Evolutionary conservation across 2,888 invertebrate genomes (phyloP).

Genomic region (Xanthia icteritia): DNA sequence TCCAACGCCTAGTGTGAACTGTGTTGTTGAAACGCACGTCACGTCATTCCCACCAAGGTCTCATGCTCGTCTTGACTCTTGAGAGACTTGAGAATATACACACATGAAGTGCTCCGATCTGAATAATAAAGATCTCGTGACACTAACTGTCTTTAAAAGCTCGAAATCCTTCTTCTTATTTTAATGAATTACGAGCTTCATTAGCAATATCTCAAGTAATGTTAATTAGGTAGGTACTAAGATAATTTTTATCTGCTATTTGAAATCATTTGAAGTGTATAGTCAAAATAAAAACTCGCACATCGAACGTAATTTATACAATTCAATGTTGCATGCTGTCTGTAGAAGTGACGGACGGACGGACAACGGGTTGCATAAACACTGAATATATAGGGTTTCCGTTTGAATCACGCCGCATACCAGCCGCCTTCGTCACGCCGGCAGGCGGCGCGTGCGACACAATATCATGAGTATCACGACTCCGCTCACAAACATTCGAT

Average conservation of each 20-base stretch:
- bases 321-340: slow-evolving; percentile 79
- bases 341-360: slow-evolving; percentile 83
- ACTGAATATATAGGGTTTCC: slow-evolving; percentile 88
- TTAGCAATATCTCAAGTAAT: slow-evolving; percentile 36
- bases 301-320: slow-evolving; percentile 70
- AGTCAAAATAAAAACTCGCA: slow-evolving; percentile 66
- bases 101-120: slow-evolving; percentile 70
- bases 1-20: slow-evolving; percentile 86
- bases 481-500: slow-evolving; percentile 78
- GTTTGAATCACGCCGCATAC: slow-evolving; percentile 90
- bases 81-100: slow-evolving; percentile 75
- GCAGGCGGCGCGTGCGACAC: slow-evolving; percentile 83
- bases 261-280: slow-evolving; percentile 47
- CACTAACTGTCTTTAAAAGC: slow-evolving; percentile 65
- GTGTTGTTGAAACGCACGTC: slow-evolving; percentile 84
- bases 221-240: slow-evolving; percentile 10
- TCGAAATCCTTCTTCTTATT: slow-evolving; percentile 54
- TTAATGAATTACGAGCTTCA: slow-evolving; percentile 43
- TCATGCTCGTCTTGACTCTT: slow-evolving; percentile 83
- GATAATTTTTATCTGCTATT: slow-evolving; percentile 22
- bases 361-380: slow-evolving; percentile 87
- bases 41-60: slow-evolving; percentile 86
- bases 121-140: slow-evolving; percentile 71
- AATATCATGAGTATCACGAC: slow-evolving; percentile 84
- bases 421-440: slow-evolving; percentile 87